A percentile compares a stretch with the other conserved stretches of the same genome.
Conservation (phyloP, 2,888 invertebrate genomes). For the Abscondita cerata region DNA sequence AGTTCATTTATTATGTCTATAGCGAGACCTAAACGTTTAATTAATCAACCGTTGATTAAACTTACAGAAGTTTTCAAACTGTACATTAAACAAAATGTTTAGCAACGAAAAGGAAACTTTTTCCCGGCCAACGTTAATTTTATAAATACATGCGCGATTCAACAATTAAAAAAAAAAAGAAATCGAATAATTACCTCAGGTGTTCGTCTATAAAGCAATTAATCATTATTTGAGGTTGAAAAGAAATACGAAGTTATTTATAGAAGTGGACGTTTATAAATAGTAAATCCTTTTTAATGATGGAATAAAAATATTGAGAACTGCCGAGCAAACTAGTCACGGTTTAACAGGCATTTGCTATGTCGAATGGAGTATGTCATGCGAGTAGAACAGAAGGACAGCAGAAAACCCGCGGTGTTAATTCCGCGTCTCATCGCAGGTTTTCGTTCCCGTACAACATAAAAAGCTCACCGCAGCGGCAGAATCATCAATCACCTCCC, state of each 20-base stretch:
- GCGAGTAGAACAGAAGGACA: conserved; percentile 49
- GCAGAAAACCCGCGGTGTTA: conserved; percentile 46
- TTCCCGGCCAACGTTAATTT: too few relatives aligned
- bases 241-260: conserved; percentile 13
- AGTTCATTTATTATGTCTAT: conserved; percentile 51
- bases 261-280: conserved; percentile 7
- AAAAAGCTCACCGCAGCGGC: conserved; percentile 48
- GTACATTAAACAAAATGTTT: not conserved
- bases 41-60: conserved; percentile 48
- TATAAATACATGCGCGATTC: not conserved
- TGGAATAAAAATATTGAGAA: conserved; percentile 35
- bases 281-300: conserved; percentile 19
- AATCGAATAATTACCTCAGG: not conserved
- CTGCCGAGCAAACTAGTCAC: conserved; percentile 48
- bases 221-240: conserved; percentile 5
- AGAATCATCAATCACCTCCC: conserved; percentile 45
- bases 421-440: conserved; percentile 47
- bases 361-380: conserved; percentile 53
- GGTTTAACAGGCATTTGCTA: conserved; percentile 54
- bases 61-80: conserved; percentile 30
- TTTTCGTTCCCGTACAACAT: conserved; percentile 41
- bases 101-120: too few relatives aligned
- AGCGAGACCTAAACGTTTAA: conserved; percentile 46
- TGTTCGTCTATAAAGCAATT: conserved; percentile 10
- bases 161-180: conserved; percentile 9